phyloP scores from a whole-genome alignment of 2,113 vertebrate genomes.

The Macquaria australasica region DNA sequence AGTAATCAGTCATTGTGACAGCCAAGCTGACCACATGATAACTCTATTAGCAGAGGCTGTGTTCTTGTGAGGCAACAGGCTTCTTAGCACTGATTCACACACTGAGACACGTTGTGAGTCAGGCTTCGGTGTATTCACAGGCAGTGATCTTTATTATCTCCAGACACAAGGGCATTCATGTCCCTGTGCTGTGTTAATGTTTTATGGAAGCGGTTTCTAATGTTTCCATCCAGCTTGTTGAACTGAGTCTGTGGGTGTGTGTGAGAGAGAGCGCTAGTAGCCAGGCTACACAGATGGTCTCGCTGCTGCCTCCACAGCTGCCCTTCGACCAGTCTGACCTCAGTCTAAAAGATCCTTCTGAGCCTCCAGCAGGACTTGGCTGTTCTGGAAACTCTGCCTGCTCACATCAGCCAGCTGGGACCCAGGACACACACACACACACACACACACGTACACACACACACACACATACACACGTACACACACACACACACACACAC shows the following conservation, averaged over 20 bases:
- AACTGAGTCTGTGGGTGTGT: not conserved
- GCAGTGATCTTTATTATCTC: constrained; percentile 36
- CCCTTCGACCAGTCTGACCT: constrained; percentile 33
- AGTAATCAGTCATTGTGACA: constrained; percentile 64
- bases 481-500: constrained; percentile 26
- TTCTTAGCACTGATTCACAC: constrained; percentile 38
- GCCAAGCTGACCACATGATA: constrained; percentile 45
- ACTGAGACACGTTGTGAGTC: constrained; percentile 8
- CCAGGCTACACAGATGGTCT: constrained; percentile 39
- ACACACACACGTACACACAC: constrained; percentile 22
- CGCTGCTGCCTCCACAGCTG: constrained; percentile 37
- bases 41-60: constrained; percentile 50
- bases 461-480: not conserved
- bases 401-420: constrained; percentile 27
- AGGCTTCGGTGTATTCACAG: not conserved
- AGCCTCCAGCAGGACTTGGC: constrained; percentile 36
- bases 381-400: constrained; percentile 28
- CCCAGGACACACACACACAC: constrained; percentile 14
- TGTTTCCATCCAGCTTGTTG: constrained; percentile 38
- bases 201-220: constrained; percentile 54
- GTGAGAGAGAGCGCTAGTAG: not conserved
- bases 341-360: constrained; percentile 15
- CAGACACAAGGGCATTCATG: constrained; percentile 22
- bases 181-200: constrained; percentile 50
- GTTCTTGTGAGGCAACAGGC: constrained; percentile 59